phyloP scores from a whole-genome alignment of 64 coral and sea anemone species.

The Cladopsammia gracilis region DNA sequence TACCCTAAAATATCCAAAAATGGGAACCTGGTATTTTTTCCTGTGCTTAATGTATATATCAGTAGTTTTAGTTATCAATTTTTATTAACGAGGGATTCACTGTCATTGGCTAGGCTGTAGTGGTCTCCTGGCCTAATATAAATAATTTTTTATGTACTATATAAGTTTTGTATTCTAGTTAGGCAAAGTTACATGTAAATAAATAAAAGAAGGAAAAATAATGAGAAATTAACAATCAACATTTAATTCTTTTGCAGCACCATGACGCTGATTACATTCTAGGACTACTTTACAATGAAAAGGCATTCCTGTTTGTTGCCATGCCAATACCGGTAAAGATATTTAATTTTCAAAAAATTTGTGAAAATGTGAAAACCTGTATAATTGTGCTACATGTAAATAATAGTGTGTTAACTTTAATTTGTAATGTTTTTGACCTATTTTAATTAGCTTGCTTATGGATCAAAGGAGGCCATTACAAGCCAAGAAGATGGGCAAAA shows the following conservation, averaged over 20 bases:
- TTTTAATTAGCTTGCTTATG: constrained; percentile 71
- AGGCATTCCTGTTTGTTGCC: constrained; percentile 86
- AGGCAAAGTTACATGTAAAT: too few relatives aligned
- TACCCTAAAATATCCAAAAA: too few relatives aligned
- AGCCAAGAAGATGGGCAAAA: constrained; percentile 70
- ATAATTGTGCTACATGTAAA: neutral
- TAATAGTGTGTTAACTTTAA: neutral
- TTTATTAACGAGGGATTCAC: too few relatives aligned
- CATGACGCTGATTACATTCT: constrained; percentile 94
- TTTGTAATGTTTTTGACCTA: too few relatives aligned
- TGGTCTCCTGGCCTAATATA: too few relatives aligned
- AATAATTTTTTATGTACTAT: too few relatives aligned
- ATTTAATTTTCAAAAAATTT: neutral
- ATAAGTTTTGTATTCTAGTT: too few relatives aligned
- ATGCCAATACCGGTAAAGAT: constrained; percentile 74
- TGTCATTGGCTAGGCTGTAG: too few relatives aligned
- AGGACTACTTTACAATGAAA: constrained; percentile 81
- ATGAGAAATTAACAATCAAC: neutral
- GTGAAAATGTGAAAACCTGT: neutral
- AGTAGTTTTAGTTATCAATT: too few relatives aligned
- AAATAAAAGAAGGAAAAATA: too few relatives aligned
- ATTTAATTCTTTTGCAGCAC: constrained; percentile 38
- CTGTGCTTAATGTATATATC: too few relatives aligned
- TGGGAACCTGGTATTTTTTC: too few relatives aligned
- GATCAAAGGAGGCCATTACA: constrained; percentile 77